Evolutionary conservation across 2,797 vertebrate genomes (phyloP).

Genomic region (Brachyalestes nurse): DNA sequence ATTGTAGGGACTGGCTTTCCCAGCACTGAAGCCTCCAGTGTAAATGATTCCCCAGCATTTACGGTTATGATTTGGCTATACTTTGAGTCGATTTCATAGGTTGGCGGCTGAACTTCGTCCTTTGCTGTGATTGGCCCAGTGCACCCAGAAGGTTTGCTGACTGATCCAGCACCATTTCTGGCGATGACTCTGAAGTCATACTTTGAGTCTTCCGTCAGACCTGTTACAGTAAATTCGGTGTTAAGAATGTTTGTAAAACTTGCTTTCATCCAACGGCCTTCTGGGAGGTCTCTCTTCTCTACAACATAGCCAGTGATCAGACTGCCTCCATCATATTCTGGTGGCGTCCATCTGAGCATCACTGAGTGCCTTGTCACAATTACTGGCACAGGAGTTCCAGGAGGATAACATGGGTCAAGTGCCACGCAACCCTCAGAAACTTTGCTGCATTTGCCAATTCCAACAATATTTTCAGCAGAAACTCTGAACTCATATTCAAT

Average conservation of each 20-base stretch:
- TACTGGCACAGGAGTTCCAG: conserved; percentile 88
- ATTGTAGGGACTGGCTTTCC: conserved; percentile 94
- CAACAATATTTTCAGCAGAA: conserved; percentile 98
- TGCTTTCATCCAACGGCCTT: conserved; percentile 99
- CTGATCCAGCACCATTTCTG: conserved; percentile 91
- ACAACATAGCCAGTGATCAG: conserved; percentile 94
- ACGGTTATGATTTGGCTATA: conserved; percentile 93
- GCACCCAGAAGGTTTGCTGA: conserved; percentile 94
- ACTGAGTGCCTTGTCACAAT: conserved; percentile 94
- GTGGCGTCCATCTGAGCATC: conserved; percentile 91
- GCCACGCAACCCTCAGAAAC: conserved; percentile 94
- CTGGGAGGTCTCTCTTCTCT: conserved; percentile 95
- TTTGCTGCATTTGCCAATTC: conserved; percentile 94
- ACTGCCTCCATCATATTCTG: conserved; percentile 93
- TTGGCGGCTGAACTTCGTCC: conserved; percentile 95
- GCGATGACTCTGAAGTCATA: conserved; percentile 98
- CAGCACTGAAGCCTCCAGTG: conserved; percentile 88
- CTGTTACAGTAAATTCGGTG: conserved; percentile 91
- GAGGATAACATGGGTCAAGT: conserved; percentile 95
- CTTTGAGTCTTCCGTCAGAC: conserved; percentile 91
- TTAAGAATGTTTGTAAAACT: conserved; percentile 94
- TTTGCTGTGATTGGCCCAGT: conserved; percentile 95
- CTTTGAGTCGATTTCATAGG: conserved; percentile 91
- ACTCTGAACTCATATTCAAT: conserved; percentile 98
- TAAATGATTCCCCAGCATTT: conserved; percentile 95